Conservation (phyloP, 1,140 invertebrate species). For the fruit fly (Drosophila melanogaster) region DNA sequence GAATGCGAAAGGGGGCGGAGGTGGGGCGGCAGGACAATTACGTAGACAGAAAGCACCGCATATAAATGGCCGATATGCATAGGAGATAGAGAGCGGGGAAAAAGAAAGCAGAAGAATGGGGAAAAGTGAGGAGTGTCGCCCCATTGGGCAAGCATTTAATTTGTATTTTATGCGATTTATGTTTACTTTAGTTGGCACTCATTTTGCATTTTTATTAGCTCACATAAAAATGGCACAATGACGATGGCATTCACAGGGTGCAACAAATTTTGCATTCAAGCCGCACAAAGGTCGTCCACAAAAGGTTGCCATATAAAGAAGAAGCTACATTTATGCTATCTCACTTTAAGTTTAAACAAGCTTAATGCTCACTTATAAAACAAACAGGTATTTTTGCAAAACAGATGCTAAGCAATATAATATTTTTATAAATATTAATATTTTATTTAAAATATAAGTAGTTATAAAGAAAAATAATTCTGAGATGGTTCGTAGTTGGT, state of each 20-base stretch:
- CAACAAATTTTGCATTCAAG: slow-evolving; percentile 52
- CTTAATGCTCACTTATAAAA: slow-evolving; percentile 11
- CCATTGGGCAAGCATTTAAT: slow-evolving; percentile 75
- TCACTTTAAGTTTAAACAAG: slow-evolving; percentile 7
- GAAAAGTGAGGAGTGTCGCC: slow-evolving; percentile 11
- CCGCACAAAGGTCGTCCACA: slow-evolving; percentile 31
- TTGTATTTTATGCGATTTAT: slow-evolving; percentile 80
- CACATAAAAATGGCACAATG: slow-evolving; percentile 52
- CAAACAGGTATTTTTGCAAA: not conserved
- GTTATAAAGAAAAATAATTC: not conserved
- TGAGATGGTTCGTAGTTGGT: not conserved
- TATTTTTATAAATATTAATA: too few species aligned
- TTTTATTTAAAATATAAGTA: not conserved
- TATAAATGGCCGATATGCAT: slow-evolving; percentile 61
- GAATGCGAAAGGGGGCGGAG: slow-evolving; percentile 10
- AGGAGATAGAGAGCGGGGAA: slow-evolving; percentile 7
- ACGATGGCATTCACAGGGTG: slow-evolving; percentile 23
- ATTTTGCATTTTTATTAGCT: slow-evolving; percentile 69
- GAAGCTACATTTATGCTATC: slow-evolving; percentile 13
- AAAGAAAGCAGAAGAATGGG: not conserved
- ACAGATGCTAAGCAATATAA: too few species aligned
- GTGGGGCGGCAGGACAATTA: slow-evolving; percentile 60
- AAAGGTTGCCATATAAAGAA: slow-evolving; percentile 14
- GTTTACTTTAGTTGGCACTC: slow-evolving; percentile 67
- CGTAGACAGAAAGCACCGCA: slow-evolving; percentile 49